Conservation (phyloP, 92 coral and sea anemone species). For the Palythoa grandiflora region DNA sequence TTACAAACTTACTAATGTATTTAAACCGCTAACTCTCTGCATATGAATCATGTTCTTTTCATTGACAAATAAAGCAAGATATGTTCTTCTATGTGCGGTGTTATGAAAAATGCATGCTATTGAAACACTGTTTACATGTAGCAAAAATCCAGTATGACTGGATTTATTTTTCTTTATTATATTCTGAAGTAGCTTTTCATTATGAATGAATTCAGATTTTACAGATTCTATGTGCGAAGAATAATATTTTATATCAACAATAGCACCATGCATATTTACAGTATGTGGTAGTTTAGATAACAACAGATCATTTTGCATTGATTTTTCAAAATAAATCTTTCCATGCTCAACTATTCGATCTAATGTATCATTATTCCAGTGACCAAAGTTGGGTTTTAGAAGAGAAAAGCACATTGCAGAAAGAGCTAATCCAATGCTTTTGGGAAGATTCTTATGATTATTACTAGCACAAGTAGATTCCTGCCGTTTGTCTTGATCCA, state of each 20-base stretch:
- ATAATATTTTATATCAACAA: not conserved
- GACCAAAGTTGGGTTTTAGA: conserved; percentile 15
- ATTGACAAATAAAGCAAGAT: conserved; percentile 13
- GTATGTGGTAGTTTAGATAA: conserved; percentile 14
- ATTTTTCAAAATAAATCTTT: not conserved
- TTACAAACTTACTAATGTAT: conserved; percentile 2
- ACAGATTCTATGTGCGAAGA: conserved; percentile 1
- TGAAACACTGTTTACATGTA: conserved; percentile 3
- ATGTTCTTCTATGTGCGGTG: not conserved
- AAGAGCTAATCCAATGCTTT: conserved; percentile 15
- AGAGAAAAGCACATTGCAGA: conserved; percentile 12
- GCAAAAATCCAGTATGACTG: conserved; percentile 9
- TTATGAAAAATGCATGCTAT: conserved; percentile 3
- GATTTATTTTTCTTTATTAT: conserved; percentile 1
- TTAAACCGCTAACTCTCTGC: conserved; percentile 10
- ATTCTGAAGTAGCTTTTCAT: conserved; percentile 11
- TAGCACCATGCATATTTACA: conserved; percentile 11
- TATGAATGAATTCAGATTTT: conserved; percentile 9
- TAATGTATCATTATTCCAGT: conserved; percentile 3
- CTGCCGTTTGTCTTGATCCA: conserved; percentile 14
- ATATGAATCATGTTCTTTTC: conserved; percentile 13
- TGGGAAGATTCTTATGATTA: not conserved
- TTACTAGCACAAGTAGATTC: conserved; percentile 6
- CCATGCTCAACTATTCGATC: conserved; percentile 6
- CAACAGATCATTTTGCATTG: conserved; percentile 1